phyloP scores from a whole-genome alignment of 1,140 invertebrate genomes.

The Reticulitermes speratus region DNA sequence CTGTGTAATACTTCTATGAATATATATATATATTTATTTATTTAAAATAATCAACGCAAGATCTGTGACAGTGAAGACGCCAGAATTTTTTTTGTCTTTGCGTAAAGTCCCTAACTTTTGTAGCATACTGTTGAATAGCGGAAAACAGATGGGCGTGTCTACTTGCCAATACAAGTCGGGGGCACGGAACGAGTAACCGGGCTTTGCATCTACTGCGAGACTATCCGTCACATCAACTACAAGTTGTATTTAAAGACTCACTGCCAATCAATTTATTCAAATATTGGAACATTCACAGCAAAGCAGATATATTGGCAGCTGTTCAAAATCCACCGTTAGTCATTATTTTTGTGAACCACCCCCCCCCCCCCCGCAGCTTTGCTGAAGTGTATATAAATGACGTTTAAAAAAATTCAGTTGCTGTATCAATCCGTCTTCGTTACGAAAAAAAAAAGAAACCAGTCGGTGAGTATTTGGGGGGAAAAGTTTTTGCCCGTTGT shows the following conservation, averaged over 20 bases:
- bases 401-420: no score
- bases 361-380: background rate
- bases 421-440: no score
- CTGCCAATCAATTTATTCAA: constrained; percentile 2
- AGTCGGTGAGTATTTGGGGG: no score
- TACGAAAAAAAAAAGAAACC: no score
- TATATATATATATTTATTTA: no score
- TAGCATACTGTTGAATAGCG: background rate
- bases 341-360: background rate
- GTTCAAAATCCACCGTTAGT: background rate
- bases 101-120: background rate
- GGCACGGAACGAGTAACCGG: background rate
- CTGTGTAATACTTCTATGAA: no score
- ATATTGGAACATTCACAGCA: background rate
- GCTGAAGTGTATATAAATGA: no score
- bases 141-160: background rate
- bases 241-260: background rate
- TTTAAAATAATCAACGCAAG: no score
- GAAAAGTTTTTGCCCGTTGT: no score
- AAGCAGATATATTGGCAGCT: background rate
- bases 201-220: background rate
- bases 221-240: background rate
- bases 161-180: background rate
- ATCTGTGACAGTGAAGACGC: no score
- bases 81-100: no score